Base-by-base conservation (phyloP, 2,888 invertebrate genomes). In the Ophraella communa region DNA sequence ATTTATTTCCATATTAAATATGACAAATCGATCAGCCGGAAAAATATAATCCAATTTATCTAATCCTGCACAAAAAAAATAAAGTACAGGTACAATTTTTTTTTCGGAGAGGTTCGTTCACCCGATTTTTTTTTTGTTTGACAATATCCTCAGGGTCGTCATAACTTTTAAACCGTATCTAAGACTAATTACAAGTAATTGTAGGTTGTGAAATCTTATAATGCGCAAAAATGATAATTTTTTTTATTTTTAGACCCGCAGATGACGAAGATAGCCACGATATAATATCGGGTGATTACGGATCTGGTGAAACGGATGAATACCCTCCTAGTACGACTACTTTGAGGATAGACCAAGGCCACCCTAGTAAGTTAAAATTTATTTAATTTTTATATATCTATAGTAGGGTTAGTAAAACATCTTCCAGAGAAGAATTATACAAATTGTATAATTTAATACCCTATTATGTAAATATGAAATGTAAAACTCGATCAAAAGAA, bases 201-300 rank as follows among this genome's bases (percentile, higher is more conserved):
- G 39, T 1, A 14, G 39, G 39, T n/a, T 39, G n/a, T n/a, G n/a
- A n/a, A n/a, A n/a, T n/a, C n/a, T n/a, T n/a, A n/a, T n/a, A n/a
- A n/a, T n/a, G n/a, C n/a, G n/a, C 14, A 14, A 45, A 45, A 30
- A 52, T 18, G 4, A n/a, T n/a, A 30, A 52, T 33, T 35, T 35
- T 11, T 24, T 62, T 39, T 39, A 18, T 17, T 30, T 11, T 49
- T 17, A 57, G 54, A 24, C 44, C 51, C 30, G 30, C 59, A n/a
- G 66, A 65, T 21, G 73, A 74, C 42, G 74, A 74, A 59, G 74
- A 76, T 51, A 69, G 66, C 53, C 20, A 64, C 30, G 64, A 57
- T 18, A 64, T 62, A 23, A 66, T 66, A 33, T 76, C 77, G 10
- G 77, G 76, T n/a, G 74, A 71, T 44, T 70, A 61, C 53, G 72